Conservation (phyloP, 2,888 invertebrate genomes). For the Clunio marinus region DNA sequence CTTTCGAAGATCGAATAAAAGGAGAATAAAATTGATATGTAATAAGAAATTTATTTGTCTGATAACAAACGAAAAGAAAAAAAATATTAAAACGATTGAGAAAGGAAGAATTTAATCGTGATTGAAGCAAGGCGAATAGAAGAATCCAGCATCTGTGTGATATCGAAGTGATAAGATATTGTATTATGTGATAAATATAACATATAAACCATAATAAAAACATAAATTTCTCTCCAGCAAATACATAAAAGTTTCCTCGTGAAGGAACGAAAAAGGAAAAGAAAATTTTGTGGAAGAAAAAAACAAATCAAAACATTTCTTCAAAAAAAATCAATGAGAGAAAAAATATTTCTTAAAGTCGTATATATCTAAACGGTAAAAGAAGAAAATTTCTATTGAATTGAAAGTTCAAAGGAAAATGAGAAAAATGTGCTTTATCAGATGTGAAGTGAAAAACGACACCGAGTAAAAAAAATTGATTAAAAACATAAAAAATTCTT, state of each 20-base stretch:
- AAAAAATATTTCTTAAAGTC: slow-evolving; percentile 30
- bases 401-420: neutral
- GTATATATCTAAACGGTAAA: slow-evolving; percentile 6
- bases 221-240: neutral
- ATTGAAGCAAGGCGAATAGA: neutral
- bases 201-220: slow-evolving; percentile 25
- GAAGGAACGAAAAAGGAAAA: neutral
- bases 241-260: neutral
- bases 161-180: slow-evolving; percentile 39
- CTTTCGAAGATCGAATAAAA: too few species aligned
- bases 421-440: slow-evolving; percentile 27
- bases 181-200: slow-evolving; percentile 39
- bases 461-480: slow-evolving; percentile 37
- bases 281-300: slow-evolving; percentile 4
- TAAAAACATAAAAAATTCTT: slow-evolving; percentile 35
- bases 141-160: slow-evolving; percentile 35
- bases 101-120: neutral
- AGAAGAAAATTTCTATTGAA: slow-evolving; percentile 13
- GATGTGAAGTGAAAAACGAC: slow-evolving; percentile 36
- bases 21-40: slow-evolving; percentile 22
- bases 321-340: slow-evolving; percentile 14
- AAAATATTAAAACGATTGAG: neutral
- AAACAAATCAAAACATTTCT: neutral
- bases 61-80: neutral
- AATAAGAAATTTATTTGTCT: slow-evolving; percentile 18